phyloP scores from a whole-genome alignment of 1,140 invertebrate species.

The Meloidogyne hapla region DNA sequence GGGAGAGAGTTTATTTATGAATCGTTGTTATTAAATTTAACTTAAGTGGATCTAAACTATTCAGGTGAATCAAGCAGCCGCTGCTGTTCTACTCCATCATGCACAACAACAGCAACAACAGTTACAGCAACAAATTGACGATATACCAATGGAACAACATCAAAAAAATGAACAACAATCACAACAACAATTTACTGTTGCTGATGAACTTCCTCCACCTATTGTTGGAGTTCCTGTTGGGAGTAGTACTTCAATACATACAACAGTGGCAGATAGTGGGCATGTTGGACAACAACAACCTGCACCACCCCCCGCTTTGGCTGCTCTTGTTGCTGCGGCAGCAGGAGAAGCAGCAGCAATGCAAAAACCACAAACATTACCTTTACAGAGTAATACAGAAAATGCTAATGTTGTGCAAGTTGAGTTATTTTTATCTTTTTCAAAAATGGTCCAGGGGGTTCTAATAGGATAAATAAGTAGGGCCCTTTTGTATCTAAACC shows the following conservation, averaged over 20 bases:
- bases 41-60: neutral
- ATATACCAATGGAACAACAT: neutral
- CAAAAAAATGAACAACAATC: neutral
- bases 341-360: constrained; percentile 19
- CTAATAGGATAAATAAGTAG: too few species aligned
- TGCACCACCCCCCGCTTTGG: neutral
- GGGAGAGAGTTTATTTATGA: too few species aligned
- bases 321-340: constrained; percentile 22
- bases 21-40: too few species aligned
- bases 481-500: too few species aligned
- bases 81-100: constrained; percentile 21
- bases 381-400: neutral
- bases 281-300: neutral
- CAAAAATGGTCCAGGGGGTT: too few species aligned
- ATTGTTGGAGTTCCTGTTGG: constrained; percentile 16
- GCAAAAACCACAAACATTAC: neutral
- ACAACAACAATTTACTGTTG: neutral
- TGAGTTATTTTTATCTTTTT: too few species aligned
- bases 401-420: neutral
- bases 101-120: constrained; percentile 32
- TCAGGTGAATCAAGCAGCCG: constrained; percentile 6
- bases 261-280: neutral
- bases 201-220: neutral
- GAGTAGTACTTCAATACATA: constrained; percentile 12
- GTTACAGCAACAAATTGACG: constrained; percentile 13